These are phyloP conservation scores for Aphidius gifuensis DNA, from an alignment of 1,140 invertebrate species.

Conservation along the genomic window DNA sequence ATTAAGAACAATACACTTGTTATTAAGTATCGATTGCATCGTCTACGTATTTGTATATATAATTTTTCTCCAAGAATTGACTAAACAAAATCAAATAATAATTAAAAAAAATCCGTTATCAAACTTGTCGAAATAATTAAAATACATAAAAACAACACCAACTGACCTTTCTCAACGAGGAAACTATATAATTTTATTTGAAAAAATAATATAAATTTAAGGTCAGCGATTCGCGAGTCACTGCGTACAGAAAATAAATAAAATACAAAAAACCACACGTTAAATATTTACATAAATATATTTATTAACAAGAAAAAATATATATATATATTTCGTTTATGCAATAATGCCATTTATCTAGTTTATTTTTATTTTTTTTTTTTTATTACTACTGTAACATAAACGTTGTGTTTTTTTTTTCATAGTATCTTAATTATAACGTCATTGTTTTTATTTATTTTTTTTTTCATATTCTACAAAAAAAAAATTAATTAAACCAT, in stretches of 20 bases:
- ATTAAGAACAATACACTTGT: too few species aligned
- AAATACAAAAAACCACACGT: neutral
- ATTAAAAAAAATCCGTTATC: too few species aligned
- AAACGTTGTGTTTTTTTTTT: neutral
- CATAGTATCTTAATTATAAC: neutral
- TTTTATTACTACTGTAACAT: neutral
- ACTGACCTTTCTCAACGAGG: too few species aligned
- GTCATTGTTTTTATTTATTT: neutral
- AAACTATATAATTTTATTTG: too few species aligned
- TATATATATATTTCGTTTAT: constrained; percentile 15
- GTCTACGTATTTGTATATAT: too few species aligned
- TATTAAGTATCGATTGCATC: too few species aligned
- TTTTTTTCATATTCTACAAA: constrained; percentile 1
- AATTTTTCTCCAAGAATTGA: too few species aligned
- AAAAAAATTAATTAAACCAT: too few species aligned
- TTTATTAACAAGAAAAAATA: constrained; percentile 12
- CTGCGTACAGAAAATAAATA: constrained; percentile 6
- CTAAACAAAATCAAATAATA: too few species aligned
- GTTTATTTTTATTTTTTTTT: constrained; percentile 10
- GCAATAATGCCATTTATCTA: constrained; percentile 17
- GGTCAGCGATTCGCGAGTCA: constrained; percentile 4
- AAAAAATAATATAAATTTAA: neutral
- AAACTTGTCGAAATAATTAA: too few species aligned
- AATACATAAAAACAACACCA: too few species aligned
- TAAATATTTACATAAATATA: constrained; percentile 19